Evolutionary conservation across 2,888 invertebrate species (phyloP), one percentile per base, ranked within the genome.

Genomic region (Drosophila ustulata): DNA sequence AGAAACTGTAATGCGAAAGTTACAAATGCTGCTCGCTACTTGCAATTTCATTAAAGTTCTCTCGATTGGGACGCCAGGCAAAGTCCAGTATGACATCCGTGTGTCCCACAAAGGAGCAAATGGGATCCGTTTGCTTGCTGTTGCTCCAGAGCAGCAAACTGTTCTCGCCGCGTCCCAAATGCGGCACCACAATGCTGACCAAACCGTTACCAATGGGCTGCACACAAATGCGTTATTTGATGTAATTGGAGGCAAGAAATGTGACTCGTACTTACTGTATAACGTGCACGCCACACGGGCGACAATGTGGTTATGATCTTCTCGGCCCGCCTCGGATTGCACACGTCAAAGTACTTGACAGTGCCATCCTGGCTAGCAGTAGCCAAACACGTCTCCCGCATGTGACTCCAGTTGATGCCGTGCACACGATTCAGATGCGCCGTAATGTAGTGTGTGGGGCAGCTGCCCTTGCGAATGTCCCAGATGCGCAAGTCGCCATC

Each of bases 351-450:
- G 92, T 98, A 97, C 93, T 98, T 98, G 2, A 98, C 98, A 52
- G 97, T 97, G 62, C 97, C 96, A 93, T 99, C 98, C 93, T 98
- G 98, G 93, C 98, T 98, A 65, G 97, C 97, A 7, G 98, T 98
- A 46, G 97, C 96, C 66, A 97, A 92, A 88, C 97, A 96, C 76
- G 96, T 96, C 92, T 97, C 97, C 85, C 96, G 95, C 72, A 94
- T 95, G 11, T 96, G 96, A 92, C 96, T 97, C 98, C 98, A 99
- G 92, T 98, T 98, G 37, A 99, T 94, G 49, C 98, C 98, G 91
- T 98, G 97, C 77, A 98, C 98, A 93, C 98, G 82, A 71, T 91
- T 91, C 46, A 98, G 93, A 93, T 99, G 98, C 3, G 98, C 98
- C 26, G 98, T 96, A 82, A 99, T 97, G 86, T 98, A 98, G 90